phyloP scores from a whole-genome alignment of 1,140 invertebrate species.

The Nasonia vitripennis region DNA sequence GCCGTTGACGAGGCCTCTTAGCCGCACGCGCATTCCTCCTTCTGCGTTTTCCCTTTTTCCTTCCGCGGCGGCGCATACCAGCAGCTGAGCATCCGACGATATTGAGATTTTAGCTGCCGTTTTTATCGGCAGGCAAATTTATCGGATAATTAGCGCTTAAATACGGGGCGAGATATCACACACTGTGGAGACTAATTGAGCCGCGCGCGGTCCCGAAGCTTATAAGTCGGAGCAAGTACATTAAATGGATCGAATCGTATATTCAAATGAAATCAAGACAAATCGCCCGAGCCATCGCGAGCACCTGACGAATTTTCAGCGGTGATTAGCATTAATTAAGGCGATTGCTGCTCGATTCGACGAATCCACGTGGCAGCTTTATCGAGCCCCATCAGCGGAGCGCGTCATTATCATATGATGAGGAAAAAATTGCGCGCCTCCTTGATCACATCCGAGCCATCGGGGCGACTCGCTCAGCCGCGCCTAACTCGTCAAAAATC shows the following conservation, averaged over 20 bases:
- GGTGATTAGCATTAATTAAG: neutral
- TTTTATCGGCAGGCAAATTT: neutral
- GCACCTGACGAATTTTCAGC: neutral
- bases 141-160: no score
- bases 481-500: neutral
- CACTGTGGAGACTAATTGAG: no score
- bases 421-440: neutral
- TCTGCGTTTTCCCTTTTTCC: neutral
- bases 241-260: no score
- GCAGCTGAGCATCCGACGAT: neutral
- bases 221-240: no score
- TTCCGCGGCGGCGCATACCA: neutral
- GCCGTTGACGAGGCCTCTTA: constrained; percentile 35
- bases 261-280: no score
- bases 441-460: no score
- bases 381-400: neutral
- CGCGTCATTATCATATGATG: neutral
- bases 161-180: no score
- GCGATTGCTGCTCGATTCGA: neutral
- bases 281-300: neutral
- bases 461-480: neutral
- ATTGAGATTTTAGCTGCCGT: neutral
- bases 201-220: no score
- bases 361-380: neutral
- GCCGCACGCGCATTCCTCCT: constrained; percentile 9